phyloP scores from a whole-genome alignment of 2,797 vertebrate genomes.

The Alauda arvensis region DNA sequence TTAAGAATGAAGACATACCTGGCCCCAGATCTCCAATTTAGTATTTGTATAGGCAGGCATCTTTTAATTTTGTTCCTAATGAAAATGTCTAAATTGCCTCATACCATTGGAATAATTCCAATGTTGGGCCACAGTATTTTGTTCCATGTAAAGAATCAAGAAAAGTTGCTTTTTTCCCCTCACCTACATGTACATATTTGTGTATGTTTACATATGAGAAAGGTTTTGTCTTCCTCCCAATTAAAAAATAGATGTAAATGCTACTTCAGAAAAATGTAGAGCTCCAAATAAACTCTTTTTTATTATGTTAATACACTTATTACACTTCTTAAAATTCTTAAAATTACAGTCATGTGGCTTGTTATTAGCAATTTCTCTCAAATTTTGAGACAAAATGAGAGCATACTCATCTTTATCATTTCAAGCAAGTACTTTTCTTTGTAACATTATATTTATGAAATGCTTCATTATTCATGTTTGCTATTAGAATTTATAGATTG shows the following conservation, averaged over 20 bases:
- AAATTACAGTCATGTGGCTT: neutral
- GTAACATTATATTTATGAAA: neutral
- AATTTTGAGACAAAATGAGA: neutral
- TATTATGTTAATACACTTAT: neutral
- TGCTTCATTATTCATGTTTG: neutral
- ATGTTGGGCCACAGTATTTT: neutral
- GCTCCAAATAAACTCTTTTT: neutral
- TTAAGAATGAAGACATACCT: neutral
- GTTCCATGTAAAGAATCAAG: neutral
- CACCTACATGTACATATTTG: fast-evolving
- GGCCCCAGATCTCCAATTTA: neutral
- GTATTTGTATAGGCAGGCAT: neutral
- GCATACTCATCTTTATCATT: neutral
- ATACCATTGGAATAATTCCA: neutral
- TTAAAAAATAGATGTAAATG: neutral
- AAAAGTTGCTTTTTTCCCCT: neutral
- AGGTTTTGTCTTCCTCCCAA: neutral
- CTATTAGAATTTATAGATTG: neutral
- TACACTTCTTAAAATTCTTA: neutral
- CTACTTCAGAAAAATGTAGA: neutral
- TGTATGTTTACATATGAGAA: neutral
- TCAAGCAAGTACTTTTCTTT: neutral
- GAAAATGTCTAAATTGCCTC: neutral
- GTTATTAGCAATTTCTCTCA: neutral
- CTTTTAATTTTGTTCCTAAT: neutral